Evolutionary conservation across 2,113 vertebrate genomes (phyloP).

Genomic region (Pedionomus torquatus): DNA sequence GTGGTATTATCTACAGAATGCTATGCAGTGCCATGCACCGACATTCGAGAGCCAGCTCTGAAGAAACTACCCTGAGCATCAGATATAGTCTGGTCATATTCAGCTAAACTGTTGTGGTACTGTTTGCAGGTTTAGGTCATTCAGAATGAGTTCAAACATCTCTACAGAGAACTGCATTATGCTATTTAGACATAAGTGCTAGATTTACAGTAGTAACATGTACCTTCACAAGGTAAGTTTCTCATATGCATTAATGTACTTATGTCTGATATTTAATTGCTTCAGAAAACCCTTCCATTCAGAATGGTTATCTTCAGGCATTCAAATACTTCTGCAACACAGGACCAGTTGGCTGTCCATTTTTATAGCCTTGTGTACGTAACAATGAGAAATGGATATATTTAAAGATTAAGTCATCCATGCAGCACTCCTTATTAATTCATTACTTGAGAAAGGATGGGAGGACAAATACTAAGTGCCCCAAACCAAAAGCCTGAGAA

Average conservation of each 20-base stretch:
- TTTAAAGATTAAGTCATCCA: neutral
- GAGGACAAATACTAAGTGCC: conserved; percentile 15
- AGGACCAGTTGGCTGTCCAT: neutral
- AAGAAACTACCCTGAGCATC: neutral
- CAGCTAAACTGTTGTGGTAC: too few relatives aligned
- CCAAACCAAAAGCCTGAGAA: neutral
- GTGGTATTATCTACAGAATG: neutral
- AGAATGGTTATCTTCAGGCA: too few relatives aligned
- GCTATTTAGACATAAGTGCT: neutral
- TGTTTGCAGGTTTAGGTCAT: neutral
- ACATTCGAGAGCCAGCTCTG: neutral
- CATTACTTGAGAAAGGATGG: neutral
- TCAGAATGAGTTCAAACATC: neutral
- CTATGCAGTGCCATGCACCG: neutral
- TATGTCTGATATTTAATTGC: neutral
- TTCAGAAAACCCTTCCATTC: neutral
- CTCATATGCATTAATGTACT: accelerated
- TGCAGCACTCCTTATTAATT: conserved; percentile 27
- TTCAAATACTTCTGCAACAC: neutral
- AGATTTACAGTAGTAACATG: neutral
- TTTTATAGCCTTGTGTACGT: neutral
- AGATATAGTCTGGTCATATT: neutral
- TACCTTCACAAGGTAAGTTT: neutral
- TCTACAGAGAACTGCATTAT: neutral
- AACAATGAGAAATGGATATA: neutral